These are phyloP conservation scores for Tetropium fuscum DNA, from an alignment of 2,888 invertebrate species.

Conservation along the genomic window DNA sequence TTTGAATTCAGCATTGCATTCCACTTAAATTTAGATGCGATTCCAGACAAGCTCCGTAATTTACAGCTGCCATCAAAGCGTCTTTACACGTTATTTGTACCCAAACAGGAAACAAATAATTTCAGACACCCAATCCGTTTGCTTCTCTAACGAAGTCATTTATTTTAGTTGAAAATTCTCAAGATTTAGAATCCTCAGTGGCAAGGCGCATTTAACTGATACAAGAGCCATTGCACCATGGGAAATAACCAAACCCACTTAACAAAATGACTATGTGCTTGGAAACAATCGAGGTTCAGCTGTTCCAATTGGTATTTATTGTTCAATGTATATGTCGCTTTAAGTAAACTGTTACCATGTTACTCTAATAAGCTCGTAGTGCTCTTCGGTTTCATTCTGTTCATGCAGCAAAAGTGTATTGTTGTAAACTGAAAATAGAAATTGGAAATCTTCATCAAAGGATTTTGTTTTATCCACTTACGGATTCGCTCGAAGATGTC, in stretches of 20 bases:
- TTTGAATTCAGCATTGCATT: no score
- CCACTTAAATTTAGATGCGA: no score
- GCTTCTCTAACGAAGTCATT: not conserved
- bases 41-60: no score
- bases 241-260: constrained; percentile 27
- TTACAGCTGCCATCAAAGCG: no score
- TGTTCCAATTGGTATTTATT: constrained; percentile 40
- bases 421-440: not conserved
- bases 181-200: not conserved
- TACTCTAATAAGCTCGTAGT: not conserved
- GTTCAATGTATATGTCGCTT: constrained; percentile 12
- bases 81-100: no score
- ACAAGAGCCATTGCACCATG: not conserved
- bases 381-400: not conserved
- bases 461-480: no score
- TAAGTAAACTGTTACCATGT: constrained; percentile 9
- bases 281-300: constrained; percentile 25
- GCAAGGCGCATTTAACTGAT: constrained; percentile 6
- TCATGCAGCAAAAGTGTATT: not conserved
- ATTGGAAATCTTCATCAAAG: no score
- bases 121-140: not conserved
- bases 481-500: no score
- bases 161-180: constrained; percentile 16
- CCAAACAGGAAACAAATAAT: no score
- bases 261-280: constrained; percentile 28